Evolutionary conservation across 2,888 invertebrate species (phyloP).

Genomic region (Rhogogaster chlorosoma): DNA sequence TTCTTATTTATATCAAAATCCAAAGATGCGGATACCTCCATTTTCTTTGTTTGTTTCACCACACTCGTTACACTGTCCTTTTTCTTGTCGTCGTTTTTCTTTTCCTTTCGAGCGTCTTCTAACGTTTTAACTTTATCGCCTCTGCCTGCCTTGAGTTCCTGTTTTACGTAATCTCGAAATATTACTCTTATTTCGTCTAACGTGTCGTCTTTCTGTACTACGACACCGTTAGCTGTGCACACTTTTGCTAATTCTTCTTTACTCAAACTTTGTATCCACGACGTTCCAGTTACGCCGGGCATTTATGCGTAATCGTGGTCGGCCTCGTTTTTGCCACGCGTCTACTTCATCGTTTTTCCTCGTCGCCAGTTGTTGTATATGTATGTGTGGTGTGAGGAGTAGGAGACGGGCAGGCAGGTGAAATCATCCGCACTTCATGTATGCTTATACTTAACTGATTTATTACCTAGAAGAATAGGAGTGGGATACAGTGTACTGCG

Average conservation of each 20-base stretch:
- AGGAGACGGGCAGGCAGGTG: too few relatives aligned
- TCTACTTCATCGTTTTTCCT: too few relatives aligned
- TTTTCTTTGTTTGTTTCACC: not conserved
- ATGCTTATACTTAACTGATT: too few relatives aligned
- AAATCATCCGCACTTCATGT: too few relatives aligned
- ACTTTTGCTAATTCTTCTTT: not conserved
- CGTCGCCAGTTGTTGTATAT: too few relatives aligned
- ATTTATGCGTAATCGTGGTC: not conserved
- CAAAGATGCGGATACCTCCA: not conserved
- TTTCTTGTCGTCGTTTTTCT: not conserved
- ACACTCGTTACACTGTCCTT: not conserved
- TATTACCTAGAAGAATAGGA: too few relatives aligned
- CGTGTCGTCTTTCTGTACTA: not conserved
- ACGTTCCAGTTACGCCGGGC: not conserved
- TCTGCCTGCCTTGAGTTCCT: not conserved
- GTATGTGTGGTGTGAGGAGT: too few relatives aligned
- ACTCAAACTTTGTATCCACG: not conserved
- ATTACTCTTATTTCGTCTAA: not conserved
- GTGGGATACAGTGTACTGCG: too few relatives aligned
- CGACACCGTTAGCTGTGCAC: not conserved
- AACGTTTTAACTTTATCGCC: not conserved
- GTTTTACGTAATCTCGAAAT: not conserved
- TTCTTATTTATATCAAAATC: conserved; percentile 26
- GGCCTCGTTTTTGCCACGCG: too few relatives aligned
- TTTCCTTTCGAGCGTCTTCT: not conserved